phyloP scores from a whole-genome alignment of 1,140 invertebrate genomes.

The Homarus americanus region DNA sequence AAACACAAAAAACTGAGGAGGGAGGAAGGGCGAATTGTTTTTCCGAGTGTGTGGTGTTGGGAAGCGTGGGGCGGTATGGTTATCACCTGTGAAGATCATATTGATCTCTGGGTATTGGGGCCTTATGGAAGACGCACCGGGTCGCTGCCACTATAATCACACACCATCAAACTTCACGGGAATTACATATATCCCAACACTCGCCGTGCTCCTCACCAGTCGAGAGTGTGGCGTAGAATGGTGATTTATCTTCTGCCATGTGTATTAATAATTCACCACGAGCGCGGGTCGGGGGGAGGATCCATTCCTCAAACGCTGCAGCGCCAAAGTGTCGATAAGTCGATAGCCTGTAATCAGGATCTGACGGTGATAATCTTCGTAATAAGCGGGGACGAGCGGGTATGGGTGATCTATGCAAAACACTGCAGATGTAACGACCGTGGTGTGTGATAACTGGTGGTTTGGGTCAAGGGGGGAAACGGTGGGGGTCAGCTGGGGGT shows the following conservation, averaged over 20 bases:
- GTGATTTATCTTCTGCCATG: background rate
- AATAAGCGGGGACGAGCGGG: background rate
- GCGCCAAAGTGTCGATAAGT: slow-evolving; percentile 14
- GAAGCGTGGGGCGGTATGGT: background rate
- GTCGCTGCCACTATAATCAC: background rate
- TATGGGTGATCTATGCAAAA: slow-evolving; percentile 15
- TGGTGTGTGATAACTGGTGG: slow-evolving; percentile 7
- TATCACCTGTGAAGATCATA: slow-evolving; percentile 14
- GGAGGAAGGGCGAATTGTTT: background rate
- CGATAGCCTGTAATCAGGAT: slow-evolving; percentile 12
- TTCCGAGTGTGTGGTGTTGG: background rate
- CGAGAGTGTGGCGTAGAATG: background rate
- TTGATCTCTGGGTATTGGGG: slow-evolving; percentile 2
- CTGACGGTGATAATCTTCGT: background rate
- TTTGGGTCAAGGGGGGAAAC: background rate
- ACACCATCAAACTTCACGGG: slow-evolving; percentile 8
- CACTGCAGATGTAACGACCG: background rate
- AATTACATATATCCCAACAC: slow-evolving; percentile 1
- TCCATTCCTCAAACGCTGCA: background rate
- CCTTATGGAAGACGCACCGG: background rate
- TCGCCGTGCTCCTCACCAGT: background rate
- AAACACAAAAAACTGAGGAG: background rate
- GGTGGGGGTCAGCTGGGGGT: background rate
- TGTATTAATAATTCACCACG: background rate
- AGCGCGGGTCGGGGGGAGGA: background rate